Evolutionary conservation across 2,888 invertebrate species (phyloP).

Genomic region (Cotesia congregata): DNA sequence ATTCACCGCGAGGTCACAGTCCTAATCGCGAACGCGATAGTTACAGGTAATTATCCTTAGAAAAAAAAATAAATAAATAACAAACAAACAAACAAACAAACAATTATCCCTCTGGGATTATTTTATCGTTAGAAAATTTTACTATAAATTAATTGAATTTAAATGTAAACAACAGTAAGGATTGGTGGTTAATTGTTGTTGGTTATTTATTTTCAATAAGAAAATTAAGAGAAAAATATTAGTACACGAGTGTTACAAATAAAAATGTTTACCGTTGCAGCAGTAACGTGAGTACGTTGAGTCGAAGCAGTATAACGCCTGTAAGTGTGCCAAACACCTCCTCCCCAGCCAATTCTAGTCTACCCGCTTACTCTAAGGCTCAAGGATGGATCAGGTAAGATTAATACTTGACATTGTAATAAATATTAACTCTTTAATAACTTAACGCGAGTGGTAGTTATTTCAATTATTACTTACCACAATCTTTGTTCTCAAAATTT

Average conservation of each 20-base stretch:
- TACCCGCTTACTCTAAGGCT: conserved; percentile 72
- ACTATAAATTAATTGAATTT: background rate
- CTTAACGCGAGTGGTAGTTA: background rate
- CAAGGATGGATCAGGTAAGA: conserved; percentile 70
- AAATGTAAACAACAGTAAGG: background rate
- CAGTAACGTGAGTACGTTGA: conserved; percentile 88
- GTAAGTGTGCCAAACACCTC: conserved; percentile 72
- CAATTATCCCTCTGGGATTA: background rate
- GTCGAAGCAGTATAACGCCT: conserved; percentile 79
- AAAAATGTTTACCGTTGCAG: conserved; percentile 68
- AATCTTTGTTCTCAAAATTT: conserved; percentile 23
- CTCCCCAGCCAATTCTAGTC: conserved; percentile 75
- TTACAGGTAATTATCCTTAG: conserved; percentile 77
- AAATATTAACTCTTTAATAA: conserved; percentile 4
- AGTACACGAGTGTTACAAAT: background rate
- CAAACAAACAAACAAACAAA: background rate
- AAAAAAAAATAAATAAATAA: background rate
- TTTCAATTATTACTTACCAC: conserved; percentile 9
- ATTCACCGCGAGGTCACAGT: conserved; percentile 84
- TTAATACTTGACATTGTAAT: conserved; percentile 17
- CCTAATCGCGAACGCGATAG: conserved; percentile 86
- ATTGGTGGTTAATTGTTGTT: conserved; percentile 8
- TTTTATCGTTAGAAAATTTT: background rate
- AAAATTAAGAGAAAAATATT: background rate
- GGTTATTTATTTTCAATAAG: conserved; percentile 4